Evolutionary conservation across 2,888 invertebrate species (phyloP).

Genomic region (Lithodes maja): DNA sequence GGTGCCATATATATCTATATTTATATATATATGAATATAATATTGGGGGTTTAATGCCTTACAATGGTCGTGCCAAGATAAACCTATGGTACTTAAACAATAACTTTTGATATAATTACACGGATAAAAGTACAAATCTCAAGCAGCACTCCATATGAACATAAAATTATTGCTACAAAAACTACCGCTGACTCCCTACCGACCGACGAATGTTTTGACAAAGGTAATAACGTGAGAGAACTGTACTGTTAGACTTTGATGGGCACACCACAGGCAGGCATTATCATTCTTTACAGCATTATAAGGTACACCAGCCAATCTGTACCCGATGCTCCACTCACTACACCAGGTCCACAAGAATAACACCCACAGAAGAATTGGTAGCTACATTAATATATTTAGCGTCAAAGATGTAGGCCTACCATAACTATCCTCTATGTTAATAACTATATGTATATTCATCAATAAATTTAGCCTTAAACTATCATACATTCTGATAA

Average conservation of each 20-base stretch:
- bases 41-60: slow-evolving; percentile 42
- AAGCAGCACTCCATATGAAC: slow-evolving; percentile 40
- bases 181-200: slow-evolving; percentile 36
- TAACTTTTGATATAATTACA: background rate
- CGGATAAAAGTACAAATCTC: slow-evolving; percentile 49
- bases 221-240: slow-evolving; percentile 30
- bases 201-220: slow-evolving; percentile 14
- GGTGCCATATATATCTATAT: slow-evolving; percentile 36
- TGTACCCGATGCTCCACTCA: no score
- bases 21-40: background rate
- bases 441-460: no score
- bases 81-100: slow-evolving; percentile 16
- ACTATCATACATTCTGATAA: no score
- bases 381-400: no score
- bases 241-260: slow-evolving; percentile 8
- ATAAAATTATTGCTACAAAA: slow-evolving; percentile 39
- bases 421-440: no score
- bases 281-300: slow-evolving; percentile 49
- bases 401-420: no score
- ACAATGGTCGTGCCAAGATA: slow-evolving; percentile 47
- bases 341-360: no score
- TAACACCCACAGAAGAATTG: no score
- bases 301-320: no score
- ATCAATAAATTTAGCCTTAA: no score
- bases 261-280: slow-evolving; percentile 53